Base-by-base conservation (phyloP, 2,888 invertebrate genomes). In the Hirtodrosophila duncani region DNA sequence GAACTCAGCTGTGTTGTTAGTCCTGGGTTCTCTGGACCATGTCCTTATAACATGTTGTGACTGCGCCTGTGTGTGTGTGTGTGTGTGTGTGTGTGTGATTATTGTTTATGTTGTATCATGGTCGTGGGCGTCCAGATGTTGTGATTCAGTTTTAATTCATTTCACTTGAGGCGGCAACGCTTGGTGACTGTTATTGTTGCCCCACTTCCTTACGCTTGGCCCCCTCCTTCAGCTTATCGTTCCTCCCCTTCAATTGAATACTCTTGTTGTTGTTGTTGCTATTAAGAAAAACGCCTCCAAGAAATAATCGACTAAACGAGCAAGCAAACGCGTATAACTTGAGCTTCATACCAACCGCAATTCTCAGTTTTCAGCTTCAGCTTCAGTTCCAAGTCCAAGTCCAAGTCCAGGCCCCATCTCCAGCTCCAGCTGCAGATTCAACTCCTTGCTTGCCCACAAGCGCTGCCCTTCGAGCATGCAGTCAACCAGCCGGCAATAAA, bases 131-230 rank as follows among this genome's bases (percentile, higher is more conserved):
- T 81, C 81, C 84, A 83, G 83, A 83, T 84, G 83, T 83, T 84
- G 83, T 81, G 78, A 83, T 82, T 84, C 80, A 82, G 66, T 83
- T 84, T 82, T 80, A 83, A 77, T 84, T 83, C 81, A 80, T 75
- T 83, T 68, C 70, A 80, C 64, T 66, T 58, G 75, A 45, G 59
- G 67, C 59, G 58, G 66, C 16, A 21, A 20, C 46, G 58, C 55
- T 10, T n/a, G n/a, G n/a, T n/a, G n/a, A n/a, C 39, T 39, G 24
- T 18, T 21, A 36, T 20, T 21, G 6, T 8, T 1, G 4, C 2
- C 2, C 7, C 11, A 1, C 14, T 33, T 14, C 20, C 1, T 7
- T 21, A 13, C 13, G 21, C 36, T 21, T 13, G 21, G 21, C 20
- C 14, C 14, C 23, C 9, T n/a, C 20, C 18, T 26, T 27, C n/a